Base-by-base conservation (phyloP, 2,888 invertebrate genomes). In the Cheilosia scutellata region DNA sequence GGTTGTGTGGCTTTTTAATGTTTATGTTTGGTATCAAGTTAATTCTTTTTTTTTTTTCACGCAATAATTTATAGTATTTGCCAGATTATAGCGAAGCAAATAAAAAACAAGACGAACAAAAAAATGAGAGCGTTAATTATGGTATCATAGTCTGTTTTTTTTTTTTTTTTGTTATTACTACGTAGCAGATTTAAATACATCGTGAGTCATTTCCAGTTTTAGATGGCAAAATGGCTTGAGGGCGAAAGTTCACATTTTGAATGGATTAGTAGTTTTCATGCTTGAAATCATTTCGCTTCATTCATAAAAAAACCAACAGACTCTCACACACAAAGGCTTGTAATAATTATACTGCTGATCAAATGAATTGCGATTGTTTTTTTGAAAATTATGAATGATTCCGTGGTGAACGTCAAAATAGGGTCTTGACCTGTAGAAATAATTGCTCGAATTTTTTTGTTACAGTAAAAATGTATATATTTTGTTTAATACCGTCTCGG, bases 21-120 rank as follows among this genome's bases (percentile, higher is more conserved):
- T 62, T 44, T 44, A 4, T 51, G 42, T 44, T 47, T 16, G n/a
- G 44, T 60, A 57, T 33, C 57, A 33, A n/a, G 13, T 44, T 40
- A 1, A 6, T 5, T 9, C 33, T 55, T 6, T 57, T 53, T 25
- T 29, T 47, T 27, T 62, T 37, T 51, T 25, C 37, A 20, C 20
- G 20, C 4, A 42, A 37, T 65, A 51, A 51, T 51, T 65, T 65
- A 51, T 62, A 31, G 29, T 42, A 44, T 27, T 63, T 60, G n/a
- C 5, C 25, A 62, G 62, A 62, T 42, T 42, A 49, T 4, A 33
- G 49, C 27, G 16, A 7, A 25, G 3, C 37, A 55, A 55, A 31
- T 5, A n/a, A 63, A 47, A 63, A 4, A 7, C 16, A 16, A 16
- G 20, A 7, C 16, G 5, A 47, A 47, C 9, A 16, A 47, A 2